Conservation (phyloP, 2,888 invertebrate species). For the Cetonia aurata region DNA sequence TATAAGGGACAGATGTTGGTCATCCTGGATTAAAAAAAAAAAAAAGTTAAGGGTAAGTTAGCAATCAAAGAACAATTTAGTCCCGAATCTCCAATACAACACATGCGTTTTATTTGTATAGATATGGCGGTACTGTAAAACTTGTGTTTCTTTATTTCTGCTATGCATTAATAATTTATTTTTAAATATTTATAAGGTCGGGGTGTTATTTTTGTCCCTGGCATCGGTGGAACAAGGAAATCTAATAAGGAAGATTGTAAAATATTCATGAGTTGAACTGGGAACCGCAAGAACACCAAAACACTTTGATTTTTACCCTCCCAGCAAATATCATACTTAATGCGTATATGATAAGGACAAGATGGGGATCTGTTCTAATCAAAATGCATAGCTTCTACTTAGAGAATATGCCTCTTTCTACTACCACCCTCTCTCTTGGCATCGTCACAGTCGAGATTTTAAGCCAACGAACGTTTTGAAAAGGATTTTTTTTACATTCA, state of each 20-base stretch:
- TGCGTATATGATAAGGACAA: constrained; percentile 65
- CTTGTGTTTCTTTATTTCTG: constrained; percentile 9
- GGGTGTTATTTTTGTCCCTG: background rate
- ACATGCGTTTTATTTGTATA: constrained; percentile 30
- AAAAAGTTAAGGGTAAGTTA: no score
- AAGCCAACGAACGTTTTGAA: constrained; percentile 16
- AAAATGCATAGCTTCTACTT: constrained; percentile 65
- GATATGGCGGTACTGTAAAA: background rate
- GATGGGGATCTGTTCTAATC: constrained; percentile 62
- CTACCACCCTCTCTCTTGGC: constrained; percentile 2
- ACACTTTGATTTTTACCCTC: constrained; percentile 66
- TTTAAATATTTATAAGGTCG: constrained; percentile 23
- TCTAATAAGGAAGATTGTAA: constrained; percentile 42
- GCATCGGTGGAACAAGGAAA: background rate
- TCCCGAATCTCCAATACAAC: background rate
- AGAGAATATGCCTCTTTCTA: constrained; percentile 11
- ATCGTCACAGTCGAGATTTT: background rate
- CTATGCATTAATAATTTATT: background rate
- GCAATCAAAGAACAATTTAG: no score
- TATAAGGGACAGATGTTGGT: no score
- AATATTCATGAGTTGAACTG: constrained; percentile 63
- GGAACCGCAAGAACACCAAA: constrained; percentile 56
- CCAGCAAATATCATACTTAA: constrained; percentile 60
- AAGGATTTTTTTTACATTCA: background rate
- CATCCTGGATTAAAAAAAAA: no score